Percentiles rank a stretch among this genome's conserved stretches.
Evolutionary conservation across 2,113 vertebrate genomes (phyloP).

Genomic region (Melanerpes formicivorus): DNA sequence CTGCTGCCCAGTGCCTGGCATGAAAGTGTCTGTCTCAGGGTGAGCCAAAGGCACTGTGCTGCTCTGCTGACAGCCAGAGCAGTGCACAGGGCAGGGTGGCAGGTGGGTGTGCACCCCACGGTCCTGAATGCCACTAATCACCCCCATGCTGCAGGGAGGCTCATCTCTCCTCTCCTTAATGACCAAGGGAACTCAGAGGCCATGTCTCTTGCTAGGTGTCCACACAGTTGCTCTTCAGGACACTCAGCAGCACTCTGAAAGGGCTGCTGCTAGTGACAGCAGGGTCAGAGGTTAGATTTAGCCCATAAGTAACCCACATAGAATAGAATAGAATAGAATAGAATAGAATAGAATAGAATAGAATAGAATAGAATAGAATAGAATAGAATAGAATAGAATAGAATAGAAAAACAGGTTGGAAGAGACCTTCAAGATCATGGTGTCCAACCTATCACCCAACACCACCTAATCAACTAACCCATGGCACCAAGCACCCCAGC

Average conservation of each 20-base stretch:
- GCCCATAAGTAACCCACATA: background rate
- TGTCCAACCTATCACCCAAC: no score
- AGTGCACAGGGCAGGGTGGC: background rate
- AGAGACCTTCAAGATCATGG: no score
- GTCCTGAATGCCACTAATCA: background rate
- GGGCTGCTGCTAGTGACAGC: background rate
- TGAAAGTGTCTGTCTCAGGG: background rate
- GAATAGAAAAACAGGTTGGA: no score
- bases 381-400: no score
- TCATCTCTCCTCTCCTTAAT: background rate
- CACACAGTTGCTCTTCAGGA: background rate
- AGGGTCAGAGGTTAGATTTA: background rate
- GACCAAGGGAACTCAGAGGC: background rate
- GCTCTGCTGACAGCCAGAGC: background rate
- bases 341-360: no score
- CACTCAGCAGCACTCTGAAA: background rate
- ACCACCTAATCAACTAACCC: no score
- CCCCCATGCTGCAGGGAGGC: background rate
- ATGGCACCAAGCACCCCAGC: no score
- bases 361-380: no score
- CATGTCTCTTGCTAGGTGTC: background rate
- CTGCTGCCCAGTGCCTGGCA: background rate
- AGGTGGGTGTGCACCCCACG: no score
- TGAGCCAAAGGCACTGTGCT: background rate
- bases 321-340: no score